Evolutionary conservation across 2,888 invertebrate species (phyloP).

Genomic region (Sinodicranocentrus sp.): DNA sequence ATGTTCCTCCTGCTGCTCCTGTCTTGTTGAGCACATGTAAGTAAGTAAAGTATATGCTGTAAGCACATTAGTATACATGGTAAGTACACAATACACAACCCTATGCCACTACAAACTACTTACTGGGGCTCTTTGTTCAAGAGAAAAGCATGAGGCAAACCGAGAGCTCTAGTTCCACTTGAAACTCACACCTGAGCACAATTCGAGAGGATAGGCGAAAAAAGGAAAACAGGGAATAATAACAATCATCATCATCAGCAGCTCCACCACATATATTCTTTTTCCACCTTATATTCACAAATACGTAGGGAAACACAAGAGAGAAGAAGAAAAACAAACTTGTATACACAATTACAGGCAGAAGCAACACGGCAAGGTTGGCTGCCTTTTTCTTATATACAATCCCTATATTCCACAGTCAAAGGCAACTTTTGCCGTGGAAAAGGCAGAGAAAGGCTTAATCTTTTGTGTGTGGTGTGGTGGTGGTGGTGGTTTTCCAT

Average conservation of each 20-base stretch:
- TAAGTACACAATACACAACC: constrained; percentile 60
- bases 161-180: constrained; percentile 31
- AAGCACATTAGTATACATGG: constrained; percentile 69
- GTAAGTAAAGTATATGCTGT: constrained; percentile 62
- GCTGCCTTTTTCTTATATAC: background rate
- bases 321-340: too few relatives aligned
- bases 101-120: constrained; percentile 47
- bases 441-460: constrained; percentile 16
- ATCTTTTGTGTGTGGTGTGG: constrained; percentile 24
- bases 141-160: background rate
- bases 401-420: too few relatives aligned
- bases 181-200: constrained; percentile 76
- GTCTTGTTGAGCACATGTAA: constrained; percentile 66
- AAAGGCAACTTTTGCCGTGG: background rate
- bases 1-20: constrained; percentile 50
- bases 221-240: constrained; percentile 33
- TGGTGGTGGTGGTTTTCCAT: constrained; percentile 5
- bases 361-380: constrained; percentile 9
- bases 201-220: constrained; percentile 21
- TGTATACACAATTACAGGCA: too few relatives aligned
- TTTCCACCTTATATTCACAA: too few relatives aligned
- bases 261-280: background rate
- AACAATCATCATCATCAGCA: constrained; percentile 32
- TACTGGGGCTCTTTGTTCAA: constrained; percentile 19
- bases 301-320: too few relatives aligned